phyloP scores from a whole-genome alignment of 2,888 invertebrate species.

The Fabriciana adippe region DNA sequence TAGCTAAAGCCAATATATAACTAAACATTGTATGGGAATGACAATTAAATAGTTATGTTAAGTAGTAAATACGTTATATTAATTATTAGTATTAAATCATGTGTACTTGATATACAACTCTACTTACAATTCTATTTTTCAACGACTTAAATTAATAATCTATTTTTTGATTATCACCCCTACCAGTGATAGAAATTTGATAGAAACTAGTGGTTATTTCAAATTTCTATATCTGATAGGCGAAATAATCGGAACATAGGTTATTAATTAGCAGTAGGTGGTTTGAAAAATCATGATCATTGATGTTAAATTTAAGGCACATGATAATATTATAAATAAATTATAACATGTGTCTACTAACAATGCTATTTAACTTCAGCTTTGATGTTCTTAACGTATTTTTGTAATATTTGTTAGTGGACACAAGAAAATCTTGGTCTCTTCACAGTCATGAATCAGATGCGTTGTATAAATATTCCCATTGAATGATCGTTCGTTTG shows the following conservation, averaged over 20 bases:
- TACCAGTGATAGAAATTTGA: no score
- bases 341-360: conserved; percentile 36
- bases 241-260: no score
- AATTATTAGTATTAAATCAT: background rate
- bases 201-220: no score
- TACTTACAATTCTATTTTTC: conserved; percentile 4
- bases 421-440: conserved; percentile 24
- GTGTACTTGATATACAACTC: conserved; percentile 15
- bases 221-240: no score
- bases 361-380: conserved; percentile 19
- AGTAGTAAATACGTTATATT: no score
- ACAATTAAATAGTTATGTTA: no score
- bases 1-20: no score
- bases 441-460: background rate
- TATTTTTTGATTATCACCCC: no score
- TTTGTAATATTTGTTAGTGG: conserved; percentile 27
- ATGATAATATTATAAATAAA: conserved; percentile 24
- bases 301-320: conserved; percentile 22
- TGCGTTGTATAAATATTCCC: background rate
- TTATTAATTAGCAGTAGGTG: background rate
- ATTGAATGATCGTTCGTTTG: conserved; percentile 20
- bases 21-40: no score
- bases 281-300: conserved; percentile 24
- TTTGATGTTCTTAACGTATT: conserved; percentile 9
- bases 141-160: no score